Evolutionary conservation across 1,140 invertebrate genomes (phyloP), one percentile per base, ranked within the genome.

Genomic region (Alviniconcha marisindica): DNA sequence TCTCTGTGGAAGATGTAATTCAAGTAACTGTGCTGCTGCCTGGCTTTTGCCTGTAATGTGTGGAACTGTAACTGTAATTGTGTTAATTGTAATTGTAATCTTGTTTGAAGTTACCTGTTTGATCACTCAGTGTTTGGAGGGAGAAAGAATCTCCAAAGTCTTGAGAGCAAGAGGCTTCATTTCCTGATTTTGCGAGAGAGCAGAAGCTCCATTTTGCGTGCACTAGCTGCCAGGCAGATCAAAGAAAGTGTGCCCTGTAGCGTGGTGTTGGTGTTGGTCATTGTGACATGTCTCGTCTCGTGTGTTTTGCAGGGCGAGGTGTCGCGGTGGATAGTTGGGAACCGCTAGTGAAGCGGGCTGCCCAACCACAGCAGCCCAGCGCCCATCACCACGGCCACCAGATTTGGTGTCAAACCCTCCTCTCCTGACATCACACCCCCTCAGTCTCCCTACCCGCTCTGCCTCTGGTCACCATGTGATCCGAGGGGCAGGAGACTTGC

Each of bases 321-420:
- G 5, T 86, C 85, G 21, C 77, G 85, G 51, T 77, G 73, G 71
- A 81, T 86, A 36, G 79, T 86, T 31, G 85, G 85, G 33, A 86
- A 86, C 71, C 40, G 60, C 33, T 33, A 1, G 28, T 38, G 28
- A 24, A 36, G 33, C 51, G 12, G 36, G 0, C 31, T 24, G n/a
- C 24, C 56, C n/a, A 4, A 14, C 36, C 36, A 71, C 14, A 28
- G 10, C 36, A 40, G 28, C 5, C 15, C 36, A 3, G 1, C 28
- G 36, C 28, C 63, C 36, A 33, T 33, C 15, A 33, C 12, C 28
- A 10, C 28, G 36, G 28, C 21, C 48, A 12, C 48, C 48, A 28
- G 36, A 5, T 66, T 28, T 33, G 0, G 28, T 66, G 7, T 10
- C 28, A 31, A 24, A 69, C 14, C 18, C 7, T 48, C 44, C 7